These are phyloP conservation scores for Phymorhynchus buccinoides DNA, from an alignment of 1,140 invertebrate genomes.

Conservation along the genomic window DNA sequence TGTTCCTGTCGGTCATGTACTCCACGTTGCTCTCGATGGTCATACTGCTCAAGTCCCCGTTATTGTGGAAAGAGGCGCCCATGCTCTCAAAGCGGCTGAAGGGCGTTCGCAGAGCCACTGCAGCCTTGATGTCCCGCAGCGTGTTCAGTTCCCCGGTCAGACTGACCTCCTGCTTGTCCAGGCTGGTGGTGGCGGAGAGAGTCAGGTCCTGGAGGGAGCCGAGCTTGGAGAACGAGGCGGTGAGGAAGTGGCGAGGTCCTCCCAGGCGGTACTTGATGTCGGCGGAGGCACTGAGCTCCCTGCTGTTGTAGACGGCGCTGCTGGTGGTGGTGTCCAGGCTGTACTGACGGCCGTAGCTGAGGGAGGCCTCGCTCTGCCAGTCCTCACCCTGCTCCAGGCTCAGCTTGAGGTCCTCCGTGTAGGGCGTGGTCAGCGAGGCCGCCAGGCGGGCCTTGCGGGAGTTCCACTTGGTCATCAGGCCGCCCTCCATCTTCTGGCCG, in stretches of 20 bases:
- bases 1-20: constrained; percentile 36
- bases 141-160: constrained; percentile 10
- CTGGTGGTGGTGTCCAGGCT: constrained; percentile 19
- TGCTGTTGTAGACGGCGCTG: neutral
- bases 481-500: constrained; percentile 29
- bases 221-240: constrained; percentile 14
- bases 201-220: constrained; percentile 30
- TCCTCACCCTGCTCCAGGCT: constrained; percentile 23
- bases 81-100: constrained; percentile 20
- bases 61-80: constrained; percentile 23
- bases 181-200: neutral
- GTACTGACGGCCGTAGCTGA: constrained; percentile 27
- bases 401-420: constrained; percentile 27
- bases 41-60: constrained; percentile 23
- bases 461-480: constrained; percentile 28
- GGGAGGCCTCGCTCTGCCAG: constrained; percentile 7
- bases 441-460: neutral
- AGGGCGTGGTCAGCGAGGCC: constrained; percentile 26
- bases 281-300: neutral
- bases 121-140: constrained; percentile 19
- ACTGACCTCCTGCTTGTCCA: constrained; percentile 34
- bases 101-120: constrained; percentile 17
- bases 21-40: neutral
- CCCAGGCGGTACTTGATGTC: constrained; percentile 35
- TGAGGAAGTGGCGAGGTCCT: neutral